Base-by-base conservation (phyloP, 2,888 invertebrate species). In the Microchrysa polita region DNA sequence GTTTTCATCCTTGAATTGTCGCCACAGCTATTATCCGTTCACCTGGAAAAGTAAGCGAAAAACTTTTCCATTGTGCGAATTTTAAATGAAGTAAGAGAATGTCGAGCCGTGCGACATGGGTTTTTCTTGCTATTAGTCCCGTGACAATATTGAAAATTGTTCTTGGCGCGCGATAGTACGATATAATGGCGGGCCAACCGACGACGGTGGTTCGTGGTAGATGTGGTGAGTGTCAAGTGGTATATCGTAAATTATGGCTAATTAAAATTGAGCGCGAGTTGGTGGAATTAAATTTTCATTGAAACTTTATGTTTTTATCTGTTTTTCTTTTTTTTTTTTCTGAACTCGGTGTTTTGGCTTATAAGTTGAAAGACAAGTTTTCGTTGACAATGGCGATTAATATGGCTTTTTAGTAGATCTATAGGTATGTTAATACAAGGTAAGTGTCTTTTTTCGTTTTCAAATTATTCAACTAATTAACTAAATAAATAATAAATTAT, bases 171-270 rank as follows among this genome's bases (percentile, higher is more conserved):
- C 42, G 27, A 34, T 34, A 34, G 27, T n/a, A n/a, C n/a, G n/a
- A n/a, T n/a, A n/a, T n/a, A n/a, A n/a, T n/a, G n/a, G n/a, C n/a
- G n/a, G n/a, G n/a, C n/a, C n/a, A n/a, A n/a, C n/a, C n/a, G 27
- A 34, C 7, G 27, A 34, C 27, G 7, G 27, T n/a, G n/a, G n/a
- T n/a, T n/a, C n/a, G n/a, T n/a, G n/a, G n/a, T n/a, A n/a, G n/a
- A n/a, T n/a, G n/a, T n/a, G n/a, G n/a, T 34, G 27, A 34, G 55
- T 69, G 57, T 20, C 69, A 55, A 60, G 72, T 67, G 67, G 53
- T 48, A 60, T 44, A 67, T 73, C 67, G 65, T 73, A 73, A 73
- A 73, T 73, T 73, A 73, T 73, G 65, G 16, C 73, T 73, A 73
- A 73, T 73, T 73, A 73, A 73, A 73, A 73, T 65, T 55, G 55